phyloP scores from a whole-genome alignment of 2,113 vertebrate genomes.

The Microcebus murinus region DNA sequence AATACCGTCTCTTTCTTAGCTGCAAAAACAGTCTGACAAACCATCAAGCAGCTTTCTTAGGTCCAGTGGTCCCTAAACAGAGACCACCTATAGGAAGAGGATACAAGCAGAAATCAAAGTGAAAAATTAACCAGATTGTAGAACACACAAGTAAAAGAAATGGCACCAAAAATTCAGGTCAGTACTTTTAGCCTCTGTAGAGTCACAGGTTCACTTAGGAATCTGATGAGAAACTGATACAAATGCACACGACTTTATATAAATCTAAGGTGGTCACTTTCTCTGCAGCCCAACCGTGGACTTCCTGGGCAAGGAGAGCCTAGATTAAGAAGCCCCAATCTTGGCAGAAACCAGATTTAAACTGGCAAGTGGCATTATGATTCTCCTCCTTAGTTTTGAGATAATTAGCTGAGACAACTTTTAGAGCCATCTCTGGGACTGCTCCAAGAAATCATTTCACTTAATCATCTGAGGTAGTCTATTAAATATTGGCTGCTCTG shows the following conservation, averaged over 20 bases:
- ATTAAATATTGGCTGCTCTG: slow-evolving; percentile 63
- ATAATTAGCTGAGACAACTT: slow-evolving; percentile 62
- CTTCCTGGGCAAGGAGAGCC: neutral
- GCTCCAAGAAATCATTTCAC: slow-evolving; percentile 59
- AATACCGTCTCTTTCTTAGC: neutral
- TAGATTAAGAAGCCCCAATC: neutral
- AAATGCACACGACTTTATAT: neutral
- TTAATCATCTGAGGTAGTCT: slow-evolving; percentile 54
- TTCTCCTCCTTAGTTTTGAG: neutral
- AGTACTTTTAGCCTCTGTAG: neutral
- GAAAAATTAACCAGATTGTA: neutral
- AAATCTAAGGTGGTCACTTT: neutral
- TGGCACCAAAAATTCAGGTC: neutral
- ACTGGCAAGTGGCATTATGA: slow-evolving; percentile 29
- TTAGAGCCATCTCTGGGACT: slow-evolving; percentile 12
- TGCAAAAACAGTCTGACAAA: neutral
- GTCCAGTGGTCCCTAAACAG: neutral
- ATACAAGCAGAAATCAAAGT: neutral
- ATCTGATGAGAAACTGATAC: neutral
- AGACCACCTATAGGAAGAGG: neutral
- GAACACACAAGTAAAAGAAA: neutral
- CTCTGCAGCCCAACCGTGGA: neutral
- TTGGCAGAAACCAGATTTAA: slow-evolving; percentile 41
- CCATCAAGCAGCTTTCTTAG: neutral
- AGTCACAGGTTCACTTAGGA: neutral